phyloP scores from a whole-genome alignment of 2,113 vertebrate species.

The Candoia aspera region DNA sequence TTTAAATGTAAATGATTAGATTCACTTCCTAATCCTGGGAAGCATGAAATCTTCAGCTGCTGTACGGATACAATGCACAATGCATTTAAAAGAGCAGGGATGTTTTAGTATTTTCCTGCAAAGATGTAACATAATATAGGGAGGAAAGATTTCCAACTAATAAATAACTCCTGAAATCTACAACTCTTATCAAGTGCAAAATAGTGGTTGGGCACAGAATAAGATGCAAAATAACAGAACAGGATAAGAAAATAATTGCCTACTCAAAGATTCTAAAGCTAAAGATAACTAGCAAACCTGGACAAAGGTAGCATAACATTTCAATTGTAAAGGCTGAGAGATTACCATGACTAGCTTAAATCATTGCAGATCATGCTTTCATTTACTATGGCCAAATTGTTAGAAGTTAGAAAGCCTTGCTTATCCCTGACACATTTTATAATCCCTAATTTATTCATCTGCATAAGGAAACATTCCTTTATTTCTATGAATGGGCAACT shows the following conservation, averaged over 20 bases:
- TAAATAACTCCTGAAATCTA: neutral
- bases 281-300: neutral
- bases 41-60: conserved; percentile 6
- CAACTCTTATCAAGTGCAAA: neutral
- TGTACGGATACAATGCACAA: conserved; percentile 20
- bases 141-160: neutral
- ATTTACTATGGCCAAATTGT: neutral
- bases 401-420: neutral
- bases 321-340: neutral
- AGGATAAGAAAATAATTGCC: neutral
- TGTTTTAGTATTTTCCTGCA: neutral
- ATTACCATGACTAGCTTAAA: neutral
- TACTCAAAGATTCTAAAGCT: neutral
- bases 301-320: neutral
- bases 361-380: neutral
- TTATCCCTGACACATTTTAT: neutral
- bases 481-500: neutral
- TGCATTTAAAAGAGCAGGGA: conserved; percentile 18
- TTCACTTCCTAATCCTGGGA: conserved; percentile 10
- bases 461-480: neutral
- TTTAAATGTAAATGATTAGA: conserved; percentile 7
- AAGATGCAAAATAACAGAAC: neutral
- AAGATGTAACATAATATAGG: neutral
- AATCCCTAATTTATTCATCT: neutral
- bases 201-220: neutral